These are phyloP conservation scores for Tupaia tana DNA, from an alignment of 2,113 vertebrate species.

Conservation along the genomic window DNA sequence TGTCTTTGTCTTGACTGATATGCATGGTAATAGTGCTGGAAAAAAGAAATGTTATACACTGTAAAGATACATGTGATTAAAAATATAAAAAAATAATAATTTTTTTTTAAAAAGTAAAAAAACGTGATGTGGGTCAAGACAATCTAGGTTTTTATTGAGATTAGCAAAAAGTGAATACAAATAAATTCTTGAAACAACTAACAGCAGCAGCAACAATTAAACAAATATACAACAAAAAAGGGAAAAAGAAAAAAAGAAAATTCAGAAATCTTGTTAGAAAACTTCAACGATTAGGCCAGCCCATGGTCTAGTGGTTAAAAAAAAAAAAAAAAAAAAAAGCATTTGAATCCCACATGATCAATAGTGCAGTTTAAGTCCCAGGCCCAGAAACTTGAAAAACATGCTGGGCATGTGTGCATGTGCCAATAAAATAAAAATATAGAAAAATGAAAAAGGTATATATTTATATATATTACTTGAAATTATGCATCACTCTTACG, in stretches of 20 bases:
- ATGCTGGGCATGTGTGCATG: too few relatives aligned
- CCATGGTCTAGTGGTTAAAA: too few relatives aligned
- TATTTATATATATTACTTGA: neutral
- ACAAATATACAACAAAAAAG: neutral
- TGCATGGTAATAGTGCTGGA: too few relatives aligned
- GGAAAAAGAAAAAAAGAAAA: neutral
- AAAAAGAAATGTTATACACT: too few relatives aligned
- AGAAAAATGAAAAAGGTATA: neutral
- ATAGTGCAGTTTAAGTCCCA: too few relatives aligned
- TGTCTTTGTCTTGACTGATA: too few relatives aligned
- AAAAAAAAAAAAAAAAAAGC: too few relatives aligned
- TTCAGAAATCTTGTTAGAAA: neutral
- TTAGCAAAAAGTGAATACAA: neutral
- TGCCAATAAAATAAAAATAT: neutral
- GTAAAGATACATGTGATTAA: too few relatives aligned
- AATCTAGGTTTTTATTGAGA: neutral
- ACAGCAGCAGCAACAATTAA: neutral
- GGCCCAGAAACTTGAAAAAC: too few relatives aligned
- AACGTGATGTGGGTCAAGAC: neutral
- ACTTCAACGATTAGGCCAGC: neutral
- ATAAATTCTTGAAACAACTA: neutral
- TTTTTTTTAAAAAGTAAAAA: too few relatives aligned
- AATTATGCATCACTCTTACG: neutral
- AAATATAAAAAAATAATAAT: too few relatives aligned
- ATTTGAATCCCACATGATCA: too few relatives aligned